A percentile compares a stretch with the other conserved stretches of the same genome.
Conservation (phyloP, 1,140 invertebrate genomes). For the Polyergus mexicanus region DNA sequence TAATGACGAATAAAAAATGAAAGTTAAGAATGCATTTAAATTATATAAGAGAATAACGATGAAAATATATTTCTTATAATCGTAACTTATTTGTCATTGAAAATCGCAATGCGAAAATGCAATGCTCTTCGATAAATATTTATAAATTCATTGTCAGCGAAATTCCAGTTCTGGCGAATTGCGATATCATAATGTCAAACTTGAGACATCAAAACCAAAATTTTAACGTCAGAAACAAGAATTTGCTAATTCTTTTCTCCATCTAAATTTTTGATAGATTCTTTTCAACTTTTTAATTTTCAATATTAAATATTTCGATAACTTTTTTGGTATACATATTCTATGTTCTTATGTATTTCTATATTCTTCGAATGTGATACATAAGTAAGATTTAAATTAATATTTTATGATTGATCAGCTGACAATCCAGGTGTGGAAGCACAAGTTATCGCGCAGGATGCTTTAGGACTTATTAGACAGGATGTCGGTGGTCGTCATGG, state of each 20-base stretch:
- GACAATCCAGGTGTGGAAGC: conserved; percentile 82
- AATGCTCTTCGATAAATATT: neutral
- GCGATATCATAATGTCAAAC: neutral
- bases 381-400: neutral
- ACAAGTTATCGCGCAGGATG: conserved; percentile 84
- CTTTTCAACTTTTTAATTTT: neutral
- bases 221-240: neutral
- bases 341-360: no score
- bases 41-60: neutral
- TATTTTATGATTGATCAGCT: conserved; percentile 66
- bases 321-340: neutral
- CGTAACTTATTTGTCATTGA: conserved; percentile 23
- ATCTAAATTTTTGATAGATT: conserved; percentile 14
- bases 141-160: conserved; percentile 35
- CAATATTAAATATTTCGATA: conserved; percentile 15
- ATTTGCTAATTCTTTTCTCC: neutral
- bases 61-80: neutral
- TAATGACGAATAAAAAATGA: neutral
- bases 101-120: conserved; percentile 1
- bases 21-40: neutral
- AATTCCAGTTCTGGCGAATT: conserved; percentile 11
- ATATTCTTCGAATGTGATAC: neutral
- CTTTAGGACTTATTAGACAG: conserved; percentile 84
- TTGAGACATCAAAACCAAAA: neutral
- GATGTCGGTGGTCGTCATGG: conserved; percentile 83